Percentiles rank a stretch among this genome's conserved stretches.
Conservation (phyloP, 92 coral and sea anemone genomes). For the Parazoanthus swiftii region DNA sequence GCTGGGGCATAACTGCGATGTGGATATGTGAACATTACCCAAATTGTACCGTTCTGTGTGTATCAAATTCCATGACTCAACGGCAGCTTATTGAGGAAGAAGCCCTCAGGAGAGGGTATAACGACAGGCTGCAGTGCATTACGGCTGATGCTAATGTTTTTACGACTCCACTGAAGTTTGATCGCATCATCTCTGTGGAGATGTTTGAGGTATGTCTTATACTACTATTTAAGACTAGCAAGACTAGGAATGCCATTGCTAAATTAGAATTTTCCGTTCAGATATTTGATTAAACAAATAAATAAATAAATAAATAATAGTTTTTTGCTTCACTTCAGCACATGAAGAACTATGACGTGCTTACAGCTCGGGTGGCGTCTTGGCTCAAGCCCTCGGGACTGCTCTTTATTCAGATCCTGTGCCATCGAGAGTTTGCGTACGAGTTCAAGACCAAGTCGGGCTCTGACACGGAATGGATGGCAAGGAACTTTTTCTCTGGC, state of each 20-base stretch:
- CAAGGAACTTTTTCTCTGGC: constrained; percentile 83
- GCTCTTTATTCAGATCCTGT: constrained; percentile 75
- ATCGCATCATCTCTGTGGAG: constrained; percentile 80
- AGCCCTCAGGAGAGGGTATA: constrained; percentile 60
- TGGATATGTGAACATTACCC: constrained; percentile 89
- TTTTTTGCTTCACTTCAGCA: constrained; percentile 51
- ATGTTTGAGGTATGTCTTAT: constrained; percentile 88
- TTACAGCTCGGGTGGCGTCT: constrained; percentile 75
- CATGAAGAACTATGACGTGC: constrained; percentile 85
- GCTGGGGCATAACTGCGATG: constrained; percentile 78
- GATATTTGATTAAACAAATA: not conserved
- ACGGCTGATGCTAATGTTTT: constrained; percentile 90
- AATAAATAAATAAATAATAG: not conserved
- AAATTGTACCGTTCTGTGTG: constrained; percentile 64
- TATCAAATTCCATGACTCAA: constrained; percentile 85
- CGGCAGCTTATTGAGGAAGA: constrained; percentile 66
- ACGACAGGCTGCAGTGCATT: constrained; percentile 64
- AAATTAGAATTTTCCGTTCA: not conserved
- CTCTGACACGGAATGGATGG: constrained; percentile 96
- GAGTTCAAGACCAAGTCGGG: constrained; percentile 69
- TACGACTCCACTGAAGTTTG: constrained; percentile 69
- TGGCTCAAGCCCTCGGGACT: constrained; percentile 79
- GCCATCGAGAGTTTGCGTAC: constrained; percentile 84
- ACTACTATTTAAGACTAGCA: no score
- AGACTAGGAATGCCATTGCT: not conserved